A percentile compares a stretch with the other conserved stretches of the same genome.
These are phyloP conservation scores for Tokudaia muenninki DNA, from an alignment of 2,797 vertebrate genomes.

Conservation along the genomic window DNA sequence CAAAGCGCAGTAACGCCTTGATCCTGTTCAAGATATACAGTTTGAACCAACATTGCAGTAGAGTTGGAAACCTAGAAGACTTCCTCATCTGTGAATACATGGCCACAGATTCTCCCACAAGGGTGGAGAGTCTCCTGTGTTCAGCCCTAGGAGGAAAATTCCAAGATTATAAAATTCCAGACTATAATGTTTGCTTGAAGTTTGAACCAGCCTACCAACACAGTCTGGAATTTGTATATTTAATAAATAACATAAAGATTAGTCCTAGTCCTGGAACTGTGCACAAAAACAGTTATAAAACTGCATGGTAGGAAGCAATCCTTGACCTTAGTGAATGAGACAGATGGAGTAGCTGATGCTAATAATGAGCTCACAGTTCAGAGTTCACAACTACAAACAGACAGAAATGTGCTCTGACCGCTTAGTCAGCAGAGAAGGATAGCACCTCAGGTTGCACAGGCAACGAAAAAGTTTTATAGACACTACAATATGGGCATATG, in stretches of 20 bases:
- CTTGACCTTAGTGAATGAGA: background rate
- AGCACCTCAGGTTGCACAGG: background rate
- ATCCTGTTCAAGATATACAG: background rate
- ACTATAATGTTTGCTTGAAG: background rate
- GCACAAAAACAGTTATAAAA: background rate
- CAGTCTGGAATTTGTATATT: background rate
- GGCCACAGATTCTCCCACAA: background rate
- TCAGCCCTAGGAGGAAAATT: background rate
- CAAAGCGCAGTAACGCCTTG: fast-evolving
- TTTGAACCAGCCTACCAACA: background rate
- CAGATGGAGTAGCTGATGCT: background rate
- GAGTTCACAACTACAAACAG: background rate
- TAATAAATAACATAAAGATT: background rate
- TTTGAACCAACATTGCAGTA: background rate
- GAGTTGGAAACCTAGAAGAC: background rate
- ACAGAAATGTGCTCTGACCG: background rate
- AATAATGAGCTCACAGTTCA: background rate
- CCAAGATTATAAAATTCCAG: constrained; percentile 20
- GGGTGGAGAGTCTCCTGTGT: background rate
- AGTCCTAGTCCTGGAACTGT: background rate
- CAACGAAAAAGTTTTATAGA: background rate
- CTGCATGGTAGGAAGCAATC: background rate
- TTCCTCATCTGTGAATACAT: background rate
- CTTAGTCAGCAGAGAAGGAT: background rate
- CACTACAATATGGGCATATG: background rate